Base-by-base conservation (phyloP, 2,888 invertebrate genomes). In the Microchrysa polita region DNA sequence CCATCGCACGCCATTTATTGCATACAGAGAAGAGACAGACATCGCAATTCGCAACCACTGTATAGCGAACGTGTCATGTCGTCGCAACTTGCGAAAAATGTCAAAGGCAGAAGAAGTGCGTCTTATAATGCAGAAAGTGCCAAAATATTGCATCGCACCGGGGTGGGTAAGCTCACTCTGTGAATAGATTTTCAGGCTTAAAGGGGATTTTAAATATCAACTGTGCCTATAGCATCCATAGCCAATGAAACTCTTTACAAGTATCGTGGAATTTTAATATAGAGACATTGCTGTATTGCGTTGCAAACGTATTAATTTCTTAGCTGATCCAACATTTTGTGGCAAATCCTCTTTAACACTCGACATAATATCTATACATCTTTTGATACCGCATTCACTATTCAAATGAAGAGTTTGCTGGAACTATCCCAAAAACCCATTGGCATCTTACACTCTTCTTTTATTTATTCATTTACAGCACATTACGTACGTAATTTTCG, bases 21-120 rank as follows among this genome's bases (percentile, higher is more conserved):
- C 27, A n/a, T n/a, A n/a, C n/a, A n/a, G n/a, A n/a, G n/a, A n/a
- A n/a, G n/a, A n/a, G n/a, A n/a, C n/a, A 34, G 27, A 34, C 27
- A 34, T 34, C 27, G 7, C 27, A 34, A 34, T 7, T 34, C 27
- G 7, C 27, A 34, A 34, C 27, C 27, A n/a, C n/a, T n/a, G n/a
- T n/a, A n/a, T n/a, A 34, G 27, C 27, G 27, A 34, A 7, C n/a
- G n/a, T n/a, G n/a, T n/a, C n/a, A n/a, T n/a, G n/a, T n/a, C n/a
- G n/a, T n/a, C n/a, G n/a, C n/a, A n/a, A 23, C 18, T 67, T 67
- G 67, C 67, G 67, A 71, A 71, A 71, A 71, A 71, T 71, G 71
- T 59, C 71, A 71, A 71, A 71, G 27, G 59, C n/a, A n/a, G n/a
- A n/a, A 67, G 40, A 10, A 59, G 59, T 34, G n/a, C 5, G 52